A percentile compares a stretch with the other conserved stretches of the same genome.
phyloP scores from a whole-genome alignment of 2,888 invertebrate genomes.

The Agapostemon virescens region DNA sequence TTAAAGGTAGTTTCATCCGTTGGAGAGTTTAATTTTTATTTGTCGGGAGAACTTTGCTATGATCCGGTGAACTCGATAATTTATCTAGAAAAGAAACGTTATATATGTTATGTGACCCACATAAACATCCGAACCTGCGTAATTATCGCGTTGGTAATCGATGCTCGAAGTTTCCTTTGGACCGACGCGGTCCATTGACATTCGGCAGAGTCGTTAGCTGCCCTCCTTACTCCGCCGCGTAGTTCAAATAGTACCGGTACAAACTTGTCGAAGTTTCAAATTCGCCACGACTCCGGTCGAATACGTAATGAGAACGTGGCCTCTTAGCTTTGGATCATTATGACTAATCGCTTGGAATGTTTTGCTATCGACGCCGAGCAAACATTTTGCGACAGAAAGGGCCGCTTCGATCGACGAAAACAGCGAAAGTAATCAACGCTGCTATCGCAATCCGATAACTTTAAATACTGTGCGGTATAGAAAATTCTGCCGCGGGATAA shows the following conservation, averaged over 20 bases:
- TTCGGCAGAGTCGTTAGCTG: slow-evolving; percentile 47
- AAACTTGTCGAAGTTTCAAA: slow-evolving; percentile 66
- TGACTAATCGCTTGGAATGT: slow-evolving; percentile 66
- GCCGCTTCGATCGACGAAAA: slow-evolving; percentile 1
- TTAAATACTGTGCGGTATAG: background rate
- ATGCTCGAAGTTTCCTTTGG: slow-evolving; percentile 57
- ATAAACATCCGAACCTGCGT: slow-evolving; percentile 34
- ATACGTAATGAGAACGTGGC: slow-evolving; percentile 68
- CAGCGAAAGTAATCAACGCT: slow-evolving; percentile 41
- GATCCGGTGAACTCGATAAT: background rate
- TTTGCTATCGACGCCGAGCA: slow-evolving; percentile 42
- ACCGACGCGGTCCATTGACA: slow-evolving; percentile 59
- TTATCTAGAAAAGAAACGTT: background rate
- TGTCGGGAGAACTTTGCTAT: background rate
- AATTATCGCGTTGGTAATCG: slow-evolving; percentile 65
- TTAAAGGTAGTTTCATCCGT: too few relatives aligned
- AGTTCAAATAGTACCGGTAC: slow-evolving; percentile 60
- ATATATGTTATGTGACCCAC: background rate
- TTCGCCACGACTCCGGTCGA: slow-evolving; percentile 55
- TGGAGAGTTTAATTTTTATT: too few relatives aligned
- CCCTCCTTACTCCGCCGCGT: slow-evolving; percentile 40
- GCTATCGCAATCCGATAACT: slow-evolving; percentile 25
- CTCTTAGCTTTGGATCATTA: slow-evolving; percentile 61
- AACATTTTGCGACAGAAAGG: slow-evolving; percentile 31
- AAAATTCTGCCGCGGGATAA: background rate